Conservation (phyloP, 2,113 vertebrate genomes). For the Leucosticte australis region DNA sequence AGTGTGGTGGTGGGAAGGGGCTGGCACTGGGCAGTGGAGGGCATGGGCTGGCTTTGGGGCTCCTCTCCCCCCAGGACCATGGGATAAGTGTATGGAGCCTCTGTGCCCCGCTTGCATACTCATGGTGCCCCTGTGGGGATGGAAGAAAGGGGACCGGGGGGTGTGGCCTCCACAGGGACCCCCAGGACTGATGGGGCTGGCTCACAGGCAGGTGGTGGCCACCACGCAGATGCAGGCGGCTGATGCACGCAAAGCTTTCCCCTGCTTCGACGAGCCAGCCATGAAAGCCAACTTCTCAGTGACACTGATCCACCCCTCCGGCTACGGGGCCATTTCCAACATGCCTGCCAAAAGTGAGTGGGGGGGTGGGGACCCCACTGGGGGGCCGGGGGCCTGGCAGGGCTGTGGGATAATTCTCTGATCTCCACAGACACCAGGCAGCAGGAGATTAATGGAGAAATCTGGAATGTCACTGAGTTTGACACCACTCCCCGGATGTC, state of each 20-base stretch:
- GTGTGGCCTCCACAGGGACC: fast-evolving
- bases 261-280: slow-evolving; percentile 93
- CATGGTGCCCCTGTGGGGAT: background rate
- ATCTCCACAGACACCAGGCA: fast-evolving
- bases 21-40: fast-evolving
- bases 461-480: slow-evolving; percentile 70
- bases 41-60: too few species aligned
- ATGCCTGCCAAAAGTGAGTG: slow-evolving; percentile 76
- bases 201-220: slow-evolving; percentile 82
- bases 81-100: background rate
- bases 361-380: fast-evolving
- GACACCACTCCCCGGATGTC: slow-evolving; percentile 82
- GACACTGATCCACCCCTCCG: slow-evolving; percentile 72
- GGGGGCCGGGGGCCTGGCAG: background rate
- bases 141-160: background rate
- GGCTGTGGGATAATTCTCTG: background rate
- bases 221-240: slow-evolving; percentile 93
- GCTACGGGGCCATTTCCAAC: slow-evolving; percentile 82
- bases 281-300: slow-evolving; percentile 90
- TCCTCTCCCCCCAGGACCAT: background rate
- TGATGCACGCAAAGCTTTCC: slow-evolving; percentile 89
- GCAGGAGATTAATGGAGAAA: fast-evolving
- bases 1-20: background rate
- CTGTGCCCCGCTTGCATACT: background rate
- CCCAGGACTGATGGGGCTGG: fast-evolving